Conservation (phyloP, 2,888 invertebrate genomes). For the Cephus pulcher region DNA sequence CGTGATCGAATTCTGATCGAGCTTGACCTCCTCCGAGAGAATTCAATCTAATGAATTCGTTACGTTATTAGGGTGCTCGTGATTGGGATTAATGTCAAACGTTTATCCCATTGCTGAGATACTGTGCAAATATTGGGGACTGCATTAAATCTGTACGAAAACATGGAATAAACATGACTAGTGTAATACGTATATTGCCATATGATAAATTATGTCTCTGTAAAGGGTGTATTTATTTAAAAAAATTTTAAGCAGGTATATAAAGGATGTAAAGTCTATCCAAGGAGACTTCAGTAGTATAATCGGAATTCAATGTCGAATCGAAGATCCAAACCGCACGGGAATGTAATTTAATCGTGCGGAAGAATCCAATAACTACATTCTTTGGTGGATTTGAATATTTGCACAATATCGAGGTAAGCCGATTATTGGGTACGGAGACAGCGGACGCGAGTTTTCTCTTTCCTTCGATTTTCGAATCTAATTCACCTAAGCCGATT, state of each 20-base stretch:
- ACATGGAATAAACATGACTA: neutral
- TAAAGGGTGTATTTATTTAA: neutral
- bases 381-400: constrained; percentile 48
- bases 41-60: neutral
- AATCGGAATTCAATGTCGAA: constrained; percentile 52
- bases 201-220: neutral
- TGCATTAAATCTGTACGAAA: neutral
- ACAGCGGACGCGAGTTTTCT: neutral
- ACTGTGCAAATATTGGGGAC: neutral
- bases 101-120: neutral
- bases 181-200: neutral
- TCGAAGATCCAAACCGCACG: constrained; percentile 41
- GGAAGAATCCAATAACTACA: constrained; percentile 61
- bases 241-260: neutral
- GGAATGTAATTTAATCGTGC: constrained; percentile 61
- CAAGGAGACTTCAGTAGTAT: neutral
- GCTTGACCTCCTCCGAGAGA: neutral
- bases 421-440: constrained; percentile 3
- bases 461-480: neutral
- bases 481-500: neutral
- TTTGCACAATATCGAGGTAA: constrained; percentile 45
- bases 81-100: neutral
- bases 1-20: neutral
- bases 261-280: neutral
- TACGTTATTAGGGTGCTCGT: neutral